phyloP scores from a whole-genome alignment of 1,140 invertebrate species.

The Neodiprion virginianus region DNA sequence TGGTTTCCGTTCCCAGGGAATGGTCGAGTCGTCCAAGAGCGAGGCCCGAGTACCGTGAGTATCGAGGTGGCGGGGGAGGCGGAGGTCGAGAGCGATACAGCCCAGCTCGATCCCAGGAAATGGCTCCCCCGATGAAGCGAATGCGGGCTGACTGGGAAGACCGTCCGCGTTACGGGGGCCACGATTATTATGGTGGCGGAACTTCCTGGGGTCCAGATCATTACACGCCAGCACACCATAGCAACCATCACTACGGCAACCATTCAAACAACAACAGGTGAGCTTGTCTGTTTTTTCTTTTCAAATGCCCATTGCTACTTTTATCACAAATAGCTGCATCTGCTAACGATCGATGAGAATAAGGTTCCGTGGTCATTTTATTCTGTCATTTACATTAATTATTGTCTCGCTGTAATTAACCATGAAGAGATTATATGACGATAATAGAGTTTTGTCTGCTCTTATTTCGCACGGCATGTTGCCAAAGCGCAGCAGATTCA shows the following conservation, averaged over 20 bases:
- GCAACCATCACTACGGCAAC: constrained; percentile 65
- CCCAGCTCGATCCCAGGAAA: constrained; percentile 76
- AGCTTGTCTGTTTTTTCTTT: constrained; percentile 26
- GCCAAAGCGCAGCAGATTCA: constrained; percentile 47
- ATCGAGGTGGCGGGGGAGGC: constrained; percentile 64
- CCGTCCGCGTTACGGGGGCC: constrained; percentile 59
- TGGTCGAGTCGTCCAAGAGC: constrained; percentile 66
- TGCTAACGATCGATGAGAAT: not conserved
- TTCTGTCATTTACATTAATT: constrained; percentile 15
- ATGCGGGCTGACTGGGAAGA: constrained; percentile 79
- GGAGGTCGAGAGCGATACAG: constrained; percentile 72
- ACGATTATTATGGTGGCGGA: constrained; percentile 55
- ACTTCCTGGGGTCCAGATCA: constrained; percentile 56
- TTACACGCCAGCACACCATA: constrained; percentile 56
- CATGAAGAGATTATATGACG: constrained; percentile 13
- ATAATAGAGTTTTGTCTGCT: no score
- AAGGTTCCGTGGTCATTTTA: constrained; percentile 8
- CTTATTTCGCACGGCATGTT: constrained; percentile 4
- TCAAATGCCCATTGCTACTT: constrained; percentile 16
- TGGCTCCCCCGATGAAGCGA: constrained; percentile 78
- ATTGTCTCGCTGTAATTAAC: constrained; percentile 20
- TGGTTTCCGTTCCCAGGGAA: constrained; percentile 55
- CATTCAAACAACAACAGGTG: constrained; percentile 59
- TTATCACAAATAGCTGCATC: constrained; percentile 6
- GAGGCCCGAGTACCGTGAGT: constrained; percentile 74